phyloP scores from a whole-genome alignment of 35 echinoderm and acorn worm genomes.

The Chiridota heheva region DNA sequence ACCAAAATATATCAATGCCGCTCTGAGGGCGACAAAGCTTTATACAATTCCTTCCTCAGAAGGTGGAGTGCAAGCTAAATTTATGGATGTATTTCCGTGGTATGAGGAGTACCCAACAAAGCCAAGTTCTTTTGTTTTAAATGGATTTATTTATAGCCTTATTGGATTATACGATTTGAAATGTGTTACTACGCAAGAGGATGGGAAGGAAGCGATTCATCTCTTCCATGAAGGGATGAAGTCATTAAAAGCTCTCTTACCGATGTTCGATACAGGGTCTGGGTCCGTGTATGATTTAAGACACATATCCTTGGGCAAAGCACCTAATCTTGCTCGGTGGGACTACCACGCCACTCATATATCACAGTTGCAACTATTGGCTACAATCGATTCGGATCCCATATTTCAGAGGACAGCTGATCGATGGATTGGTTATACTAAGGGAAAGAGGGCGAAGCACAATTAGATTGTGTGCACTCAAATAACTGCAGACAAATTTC shows the following conservation, averaged over 20 bases:
- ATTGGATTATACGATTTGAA: constrained; percentile 86
- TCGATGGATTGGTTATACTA: constrained; percentile 85
- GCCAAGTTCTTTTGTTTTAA: constrained; percentile 80
- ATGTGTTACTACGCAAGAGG: constrained; percentile 38
- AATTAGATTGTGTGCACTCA: constrained; percentile 52
- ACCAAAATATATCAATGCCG: constrained; percentile 56
- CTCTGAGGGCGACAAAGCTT: constrained; percentile 60
- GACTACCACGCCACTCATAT: constrained; percentile 87
- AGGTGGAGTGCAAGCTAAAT: constrained; percentile 74
- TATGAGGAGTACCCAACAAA: constrained; percentile 96
- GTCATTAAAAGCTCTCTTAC: constrained; percentile 76
- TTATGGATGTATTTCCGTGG: constrained; percentile 83
- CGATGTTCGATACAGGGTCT: constrained; percentile 77
- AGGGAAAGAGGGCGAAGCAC: constrained; percentile 87
- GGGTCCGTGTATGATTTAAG: constrained; percentile 84
- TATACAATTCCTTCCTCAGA: constrained; percentile 62
- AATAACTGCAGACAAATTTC: no score
- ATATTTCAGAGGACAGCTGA: constrained; percentile 73
- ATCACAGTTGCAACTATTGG: constrained; percentile 70
- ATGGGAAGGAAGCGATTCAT: constrained; percentile 57
- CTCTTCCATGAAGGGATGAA: constrained; percentile 69
- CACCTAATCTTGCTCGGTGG: constrained; percentile 88
- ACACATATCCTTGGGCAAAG: constrained; percentile 69
- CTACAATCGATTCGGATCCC: constrained; percentile 71
- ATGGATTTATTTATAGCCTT: constrained; percentile 90